Percentiles rank a stretch among this genome's conserved stretches.
Conservation (phyloP, 1,140 invertebrate species). For the Drosophila pseudoananassae region DNA sequence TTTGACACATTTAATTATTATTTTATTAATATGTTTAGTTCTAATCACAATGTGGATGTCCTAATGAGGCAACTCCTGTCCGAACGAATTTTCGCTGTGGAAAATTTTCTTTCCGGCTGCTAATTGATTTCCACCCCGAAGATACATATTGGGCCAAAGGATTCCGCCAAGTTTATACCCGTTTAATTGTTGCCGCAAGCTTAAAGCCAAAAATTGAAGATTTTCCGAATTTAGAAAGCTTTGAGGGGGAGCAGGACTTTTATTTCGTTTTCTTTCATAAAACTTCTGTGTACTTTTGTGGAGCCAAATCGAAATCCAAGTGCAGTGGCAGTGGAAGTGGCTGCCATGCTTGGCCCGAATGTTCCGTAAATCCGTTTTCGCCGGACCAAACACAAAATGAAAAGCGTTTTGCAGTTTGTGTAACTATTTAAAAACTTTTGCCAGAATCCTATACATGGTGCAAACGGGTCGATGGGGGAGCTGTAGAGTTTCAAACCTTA, state of each 20-base stretch:
- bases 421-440: slow-evolving; percentile 74
- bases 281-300: slow-evolving; percentile 72
- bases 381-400: slow-evolving; percentile 45
- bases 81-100: slow-evolving; percentile 30
- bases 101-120: slow-evolving; percentile 10
- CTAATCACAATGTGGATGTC: background rate
- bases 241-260: slow-evolving; percentile 55
- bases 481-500: background rate
- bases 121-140: slow-evolving; percentile 31
- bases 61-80: slow-evolving; percentile 29
- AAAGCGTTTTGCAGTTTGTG: slow-evolving; percentile 65
- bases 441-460: slow-evolving; percentile 1
- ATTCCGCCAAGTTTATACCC: slow-evolving; percentile 17
- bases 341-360: slow-evolving; percentile 43
- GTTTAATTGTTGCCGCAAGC: slow-evolving; percentile 72
- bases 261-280: slow-evolving; percentile 74
- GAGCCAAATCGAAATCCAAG: slow-evolving; percentile 70
- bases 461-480: background rate
- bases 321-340: slow-evolving; percentile 27
- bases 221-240: slow-evolving; percentile 41
- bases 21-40: slow-evolving; percentile 54
- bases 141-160: slow-evolving; percentile 11
- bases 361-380: slow-evolving; percentile 55
- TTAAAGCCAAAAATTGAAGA: slow-evolving; percentile 53
- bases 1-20: slow-evolving; percentile 82